Base-by-base conservation (phyloP, 2,888 invertebrate species). In the Apomyelois bistriatella region DNA sequence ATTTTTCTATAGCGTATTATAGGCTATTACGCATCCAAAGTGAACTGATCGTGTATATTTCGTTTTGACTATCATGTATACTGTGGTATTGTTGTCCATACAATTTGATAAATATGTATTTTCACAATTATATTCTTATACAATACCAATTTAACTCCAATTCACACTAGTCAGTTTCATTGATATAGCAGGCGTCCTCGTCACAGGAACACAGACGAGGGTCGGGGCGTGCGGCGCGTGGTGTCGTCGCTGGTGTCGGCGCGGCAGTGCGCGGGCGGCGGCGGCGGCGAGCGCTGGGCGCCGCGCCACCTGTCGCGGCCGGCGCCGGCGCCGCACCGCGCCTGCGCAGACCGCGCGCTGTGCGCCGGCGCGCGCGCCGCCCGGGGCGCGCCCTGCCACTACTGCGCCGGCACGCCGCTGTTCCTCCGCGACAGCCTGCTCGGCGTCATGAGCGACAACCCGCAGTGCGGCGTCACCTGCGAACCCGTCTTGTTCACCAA, bases 351-450 rank as follows among this genome's bases (percentile, higher is more conserved):
- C 63, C 56, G 62, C 41, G 53, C 66, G 54, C 61, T 70, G 59
- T 74, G 75, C 65, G 72, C 70, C 32, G 76, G 74, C 50, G 43
- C 64, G 52, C 64, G 65, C 58, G 28, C 9, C 55, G 48, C 65
- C 57, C 70, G 74, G 55, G 68, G 56, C 35, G 15, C 57, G 41
- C 59, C 78, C 1, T 85, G 85, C 74, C 60, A 64, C 62, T 79
- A 73, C 74, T 83, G 86, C 72, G 74, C 74, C 16, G 88, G 86
- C 57, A 55, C 86, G 48, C 81, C 86, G 54, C 74, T 87, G 60
- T 56, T 82, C 65, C 66, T 64, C 51, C 65, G 56, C 16, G 40
- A 48, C 46, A 32, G 35, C 54, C 68, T 84, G 58, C 58, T 73
- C 17, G 85, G 68, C 42, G 13, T 84, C 38, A 78, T 82, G 83